Conservation (phyloP, 2,797 vertebrate genomes). For the Enteromius trimaculatus region DNA sequence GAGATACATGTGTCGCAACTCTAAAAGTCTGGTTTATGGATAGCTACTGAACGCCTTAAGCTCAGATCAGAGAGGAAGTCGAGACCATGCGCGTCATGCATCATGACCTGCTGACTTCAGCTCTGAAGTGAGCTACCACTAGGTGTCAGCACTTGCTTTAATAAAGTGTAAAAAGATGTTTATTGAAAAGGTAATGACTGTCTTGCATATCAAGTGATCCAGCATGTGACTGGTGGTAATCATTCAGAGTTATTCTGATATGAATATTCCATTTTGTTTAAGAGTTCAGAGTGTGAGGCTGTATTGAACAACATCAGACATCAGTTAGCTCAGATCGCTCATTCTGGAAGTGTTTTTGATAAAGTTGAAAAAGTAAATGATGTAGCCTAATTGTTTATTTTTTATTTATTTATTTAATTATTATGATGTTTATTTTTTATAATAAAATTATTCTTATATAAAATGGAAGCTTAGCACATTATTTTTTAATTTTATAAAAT, state of each 20-base stretch:
- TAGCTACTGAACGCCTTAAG: background rate
- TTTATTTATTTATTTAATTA: background rate
- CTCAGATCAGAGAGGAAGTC: background rate
- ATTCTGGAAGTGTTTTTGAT: background rate
- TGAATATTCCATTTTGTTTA: background rate
- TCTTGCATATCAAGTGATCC: slow-evolving; percentile 39
- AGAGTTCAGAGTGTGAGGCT: background rate
- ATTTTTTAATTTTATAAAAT: background rate
- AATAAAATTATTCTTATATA: background rate
- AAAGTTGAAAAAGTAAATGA: background rate
- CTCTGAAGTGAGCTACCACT: slow-evolving; percentile 59
- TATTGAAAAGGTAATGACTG: slow-evolving; percentile 10
- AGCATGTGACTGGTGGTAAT: slow-evolving; percentile 32
- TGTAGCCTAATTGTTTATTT: background rate
- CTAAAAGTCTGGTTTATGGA: slow-evolving; percentile 41
- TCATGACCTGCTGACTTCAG: slow-evolving; percentile 5
- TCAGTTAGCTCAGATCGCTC: background rate
- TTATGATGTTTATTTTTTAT: background rate
- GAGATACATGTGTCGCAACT: slow-evolving; percentile 14
- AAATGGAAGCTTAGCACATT: background rate
- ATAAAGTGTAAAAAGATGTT: slow-evolving; percentile 14
- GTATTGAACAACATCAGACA: background rate
- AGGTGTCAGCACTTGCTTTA: slow-evolving; percentile 75
- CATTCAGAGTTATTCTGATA: background rate
- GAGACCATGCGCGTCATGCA: background rate